phyloP scores from a whole-genome alignment of 2,113 vertebrate genomes.

The Stomatorhinus ivindoensis region DNA sequence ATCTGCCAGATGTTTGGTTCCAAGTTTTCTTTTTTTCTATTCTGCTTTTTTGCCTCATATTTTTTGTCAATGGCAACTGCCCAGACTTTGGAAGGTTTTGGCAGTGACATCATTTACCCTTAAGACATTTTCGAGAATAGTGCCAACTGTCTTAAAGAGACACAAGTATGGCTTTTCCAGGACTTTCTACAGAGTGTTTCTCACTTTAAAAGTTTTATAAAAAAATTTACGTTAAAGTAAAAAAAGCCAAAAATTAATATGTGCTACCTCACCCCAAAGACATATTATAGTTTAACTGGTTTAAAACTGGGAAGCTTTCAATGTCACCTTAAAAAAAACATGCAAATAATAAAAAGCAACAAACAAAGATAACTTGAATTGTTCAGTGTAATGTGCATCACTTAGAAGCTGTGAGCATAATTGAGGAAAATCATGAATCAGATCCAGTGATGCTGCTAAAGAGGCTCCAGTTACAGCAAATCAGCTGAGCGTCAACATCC shows the following conservation, averaged over 20 bases:
- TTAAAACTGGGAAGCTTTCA: background rate
- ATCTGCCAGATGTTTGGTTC: conserved; percentile 39
- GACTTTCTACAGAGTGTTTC: background rate
- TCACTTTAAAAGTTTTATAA: conserved; percentile 9
- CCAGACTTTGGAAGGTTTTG: conserved; percentile 48
- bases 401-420: background rate
- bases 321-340: background rate
- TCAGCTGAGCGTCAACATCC: background rate
- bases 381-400: background rate
- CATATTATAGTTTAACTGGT: background rate
- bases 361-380: conserved; percentile 7
- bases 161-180: conserved; percentile 15
- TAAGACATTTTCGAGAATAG: conserved; percentile 25
- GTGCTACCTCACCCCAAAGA: background rate
- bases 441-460: background rate
- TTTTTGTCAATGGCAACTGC: conserved; percentile 39
- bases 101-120: conserved; percentile 52
- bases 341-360: background rate
- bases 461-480: background rate
- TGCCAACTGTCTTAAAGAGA: conserved; percentile 34
- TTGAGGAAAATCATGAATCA: background rate
- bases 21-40: conserved; percentile 23
- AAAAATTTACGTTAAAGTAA: conserved; percentile 3
- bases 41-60: conserved; percentile 17
- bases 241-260: background rate